phyloP scores from a whole-genome alignment of 2,797 vertebrate species.

The Xerus rutilus region DNA sequence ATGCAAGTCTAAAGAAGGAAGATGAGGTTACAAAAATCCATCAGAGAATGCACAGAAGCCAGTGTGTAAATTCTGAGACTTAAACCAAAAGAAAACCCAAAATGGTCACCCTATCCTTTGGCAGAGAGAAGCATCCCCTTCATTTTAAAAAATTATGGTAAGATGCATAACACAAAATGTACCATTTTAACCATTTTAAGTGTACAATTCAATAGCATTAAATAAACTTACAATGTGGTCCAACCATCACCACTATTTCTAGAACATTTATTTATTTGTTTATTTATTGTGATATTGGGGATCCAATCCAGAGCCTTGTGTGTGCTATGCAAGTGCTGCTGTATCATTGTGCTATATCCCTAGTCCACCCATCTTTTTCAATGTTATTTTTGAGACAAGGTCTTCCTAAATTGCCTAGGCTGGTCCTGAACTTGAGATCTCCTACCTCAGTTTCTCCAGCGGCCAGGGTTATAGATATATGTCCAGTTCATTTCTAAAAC shows the following conservation, averaged over 20 bases:
- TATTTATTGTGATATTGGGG: neutral
- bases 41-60: constrained; percentile 3
- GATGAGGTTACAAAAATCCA: neutral
- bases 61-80: constrained; percentile 19
- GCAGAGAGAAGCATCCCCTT: constrained; percentile 4
- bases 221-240: neutral
- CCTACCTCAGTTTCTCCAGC: no score
- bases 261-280: neutral
- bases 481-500: neutral
- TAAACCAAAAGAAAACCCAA: constrained; percentile 17
- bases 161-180: neutral
- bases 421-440: neutral
- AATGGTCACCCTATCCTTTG: neutral
- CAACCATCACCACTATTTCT: neutral
- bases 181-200: constrained; percentile 20
- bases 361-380: neutral
- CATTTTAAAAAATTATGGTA: neutral
- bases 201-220: neutral
- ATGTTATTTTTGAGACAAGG: neutral
- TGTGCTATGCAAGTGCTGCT: neutral
- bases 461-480: neutral
- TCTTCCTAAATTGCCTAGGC: neutral
- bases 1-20: constrained; percentile 13
- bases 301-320: neutral
- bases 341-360: neutral